Evolutionary conservation across 2,888 invertebrate species (phyloP).

Genomic region (Tenthredo livida): DNA sequence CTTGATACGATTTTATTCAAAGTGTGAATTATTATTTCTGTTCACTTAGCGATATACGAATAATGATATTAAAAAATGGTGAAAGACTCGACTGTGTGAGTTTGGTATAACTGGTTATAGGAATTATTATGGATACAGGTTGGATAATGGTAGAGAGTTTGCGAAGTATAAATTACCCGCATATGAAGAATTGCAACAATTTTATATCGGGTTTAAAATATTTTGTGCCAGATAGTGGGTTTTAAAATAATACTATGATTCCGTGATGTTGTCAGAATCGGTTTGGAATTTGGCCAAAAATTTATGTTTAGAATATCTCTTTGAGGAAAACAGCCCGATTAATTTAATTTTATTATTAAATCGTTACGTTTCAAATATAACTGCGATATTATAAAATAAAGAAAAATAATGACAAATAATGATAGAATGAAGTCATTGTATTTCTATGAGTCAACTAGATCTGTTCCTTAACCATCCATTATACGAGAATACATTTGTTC

Average conservation of each 20-base stretch:
- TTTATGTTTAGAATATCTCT: slow-evolving; percentile 33
- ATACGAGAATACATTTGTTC: slow-evolving; percentile 20
- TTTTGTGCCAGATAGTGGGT: slow-evolving; percentile 26
- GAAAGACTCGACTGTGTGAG: background rate
- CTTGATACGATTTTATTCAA: slow-evolving; percentile 20
- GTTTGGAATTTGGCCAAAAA: slow-evolving; percentile 36
- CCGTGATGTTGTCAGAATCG: slow-evolving; percentile 38
- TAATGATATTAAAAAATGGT: background rate
- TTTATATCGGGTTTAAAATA: background rate
- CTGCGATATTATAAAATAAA: background rate
- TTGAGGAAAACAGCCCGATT: slow-evolving; percentile 20
- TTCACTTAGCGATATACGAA: background rate
- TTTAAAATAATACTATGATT: slow-evolving; percentile 41
- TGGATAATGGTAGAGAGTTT: background rate
- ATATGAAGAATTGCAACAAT: slow-evolving; percentile 17
- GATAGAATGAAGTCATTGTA: background rate
- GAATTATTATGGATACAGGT: background rate
- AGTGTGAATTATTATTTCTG: slow-evolving; percentile 10
- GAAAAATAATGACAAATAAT: background rate
- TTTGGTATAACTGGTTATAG: background rate
- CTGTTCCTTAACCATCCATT: background rate
- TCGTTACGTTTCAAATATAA: background rate
- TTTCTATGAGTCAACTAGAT: background rate
- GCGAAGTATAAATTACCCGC: background rate
- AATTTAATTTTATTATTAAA: background rate